Evolutionary conservation across 2,113 vertebrate species (phyloP), one percentile per base, ranked within the genome.

Genomic region (Tychaedon coryphoeus): DNA sequence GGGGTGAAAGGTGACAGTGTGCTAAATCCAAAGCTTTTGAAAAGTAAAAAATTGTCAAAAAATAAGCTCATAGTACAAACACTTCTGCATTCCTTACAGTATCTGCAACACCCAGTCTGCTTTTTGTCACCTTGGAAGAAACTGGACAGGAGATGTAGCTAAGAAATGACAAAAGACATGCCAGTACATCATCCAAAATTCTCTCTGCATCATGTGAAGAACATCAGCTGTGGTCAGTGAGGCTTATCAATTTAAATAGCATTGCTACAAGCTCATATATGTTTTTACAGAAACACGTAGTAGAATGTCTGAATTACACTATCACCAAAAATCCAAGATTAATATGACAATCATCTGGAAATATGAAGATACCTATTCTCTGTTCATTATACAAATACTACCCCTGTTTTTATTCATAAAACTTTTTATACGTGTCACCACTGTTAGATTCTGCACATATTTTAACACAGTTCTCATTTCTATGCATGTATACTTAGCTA

Each of bases 1-100:
- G 3, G 2, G 8, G 1, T 40, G 34, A 0, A 2, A 74, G 5
- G 23, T 16, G 6, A 10, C 26, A 56, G 5, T 3, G 6, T 40
- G 14, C 8, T 64, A 72, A 69, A 85, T 16, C 6, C 7, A 58
- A 53, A 75, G 33, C 20, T 48, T 3, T 15, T 6, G 23, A 28
- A 43, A 69, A 40, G 8, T 3, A 60, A 78, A 61, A 54, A 38
- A 6, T 14, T 33, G 9, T 8, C 40, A 24, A 54, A 48, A 80
- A 29, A 3, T 4, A 45, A 14, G 5, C 9, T n/a, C 5, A 23
- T 4, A 18, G 12, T 9, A 14, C 6, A 53, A 67, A 53, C 7
- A 43, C 1, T 47, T 11, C 2, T n/a, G 15, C 2, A 0, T 10
- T 43, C 19, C 23, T 47, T 43, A 26, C 9, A 28, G 25, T 14